Evolutionary conservation across 2,888 invertebrate genomes (phyloP), one percentile per base, ranked within the genome.

Genomic region (Poecilus cupreus): DNA sequence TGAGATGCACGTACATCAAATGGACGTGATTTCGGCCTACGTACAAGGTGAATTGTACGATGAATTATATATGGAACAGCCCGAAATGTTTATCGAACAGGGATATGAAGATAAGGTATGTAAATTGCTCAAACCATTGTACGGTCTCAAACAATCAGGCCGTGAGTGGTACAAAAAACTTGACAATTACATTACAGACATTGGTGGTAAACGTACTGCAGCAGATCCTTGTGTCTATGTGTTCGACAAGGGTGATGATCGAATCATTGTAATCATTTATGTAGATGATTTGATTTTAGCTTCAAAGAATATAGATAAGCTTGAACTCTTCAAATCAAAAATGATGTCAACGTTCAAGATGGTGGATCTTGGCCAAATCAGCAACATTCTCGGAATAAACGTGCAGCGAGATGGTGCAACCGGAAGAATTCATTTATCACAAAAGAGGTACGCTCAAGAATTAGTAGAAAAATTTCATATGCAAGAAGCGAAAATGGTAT

Each of bases 1-100:
- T 11, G 82, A 82, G 60, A 84, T 85, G 83, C 39, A 85, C 51
- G 82, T 85, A 1, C 83, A 85, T 51, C 85, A 85, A 37, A 83
- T 85, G 84, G 84, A 84, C 18, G 83, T 85, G 0, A 20, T 83
- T 16, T 49, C 83, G 10, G 84, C 83, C 0, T 84, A 84, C 22
- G 77, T 83, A 2, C 84, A 84, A 82, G 84, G 82, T 6, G 83
- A 83, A 3, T 37, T 84, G 2, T 6, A 70, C 22, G 83, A 84
- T 6, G 83, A 83, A 24, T 16, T 84, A 1, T 84, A 81, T 32
- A 83, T 84, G 82, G 75, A 82, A 26, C 83, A 83, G 26, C 83
- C 84, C 6, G 75, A 84, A 39, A 77, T 82, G 80, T 84, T 83
- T 72, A n/a, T 72, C 6, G 70, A 60, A 6, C 16, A 1, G 10